Percentiles rank a stretch among this genome's conserved stretches.
Conservation (phyloP, 2,888 invertebrate genomes). For the Chrysolina oricalcia region DNA sequence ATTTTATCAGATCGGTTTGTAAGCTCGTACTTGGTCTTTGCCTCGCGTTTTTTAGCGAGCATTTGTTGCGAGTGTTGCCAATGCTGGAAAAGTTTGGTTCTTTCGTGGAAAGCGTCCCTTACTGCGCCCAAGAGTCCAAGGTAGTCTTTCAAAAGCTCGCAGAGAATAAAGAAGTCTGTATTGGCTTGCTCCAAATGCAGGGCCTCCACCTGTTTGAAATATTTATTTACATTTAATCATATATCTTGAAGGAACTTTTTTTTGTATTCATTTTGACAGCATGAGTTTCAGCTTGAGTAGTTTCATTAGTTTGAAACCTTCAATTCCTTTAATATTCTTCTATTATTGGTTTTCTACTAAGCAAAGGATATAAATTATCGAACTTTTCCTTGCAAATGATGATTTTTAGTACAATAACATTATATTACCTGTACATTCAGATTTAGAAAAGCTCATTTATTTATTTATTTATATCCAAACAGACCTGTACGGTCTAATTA, state of each 20-base stretch:
- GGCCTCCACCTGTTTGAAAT: slow-evolving; percentile 80
- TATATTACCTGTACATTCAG: no score
- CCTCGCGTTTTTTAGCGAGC: slow-evolving; percentile 94
- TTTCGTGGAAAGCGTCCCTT: slow-evolving; percentile 85
- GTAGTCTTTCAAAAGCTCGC: slow-evolving; percentile 97
- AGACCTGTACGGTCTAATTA: no score
- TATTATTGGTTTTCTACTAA: no score
- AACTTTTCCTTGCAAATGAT: no score
- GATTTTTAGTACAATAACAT: no score
- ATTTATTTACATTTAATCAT: neutral
- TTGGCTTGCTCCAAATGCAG: slow-evolving; percentile 94
- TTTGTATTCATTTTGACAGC: no score
- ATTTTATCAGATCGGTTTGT: slow-evolving; percentile 92
- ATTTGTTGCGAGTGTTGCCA: slow-evolving; percentile 98
- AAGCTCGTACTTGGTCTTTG: slow-evolving; percentile 92
- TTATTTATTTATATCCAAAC: no score
- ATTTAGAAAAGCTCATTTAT: no score
- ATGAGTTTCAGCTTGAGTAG: no score
- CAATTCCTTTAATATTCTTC: no score
- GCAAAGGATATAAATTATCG: no score
- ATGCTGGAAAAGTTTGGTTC: slow-evolving; percentile 92
- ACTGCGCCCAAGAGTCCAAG: slow-evolving; percentile 92
- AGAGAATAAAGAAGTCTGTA: slow-evolving; percentile 93
- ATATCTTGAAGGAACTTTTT: slow-evolving; percentile 9
- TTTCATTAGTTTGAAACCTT: no score